Conservation (phyloP, 2,113 vertebrate genomes). For the Plotosus lineatus region DNA sequence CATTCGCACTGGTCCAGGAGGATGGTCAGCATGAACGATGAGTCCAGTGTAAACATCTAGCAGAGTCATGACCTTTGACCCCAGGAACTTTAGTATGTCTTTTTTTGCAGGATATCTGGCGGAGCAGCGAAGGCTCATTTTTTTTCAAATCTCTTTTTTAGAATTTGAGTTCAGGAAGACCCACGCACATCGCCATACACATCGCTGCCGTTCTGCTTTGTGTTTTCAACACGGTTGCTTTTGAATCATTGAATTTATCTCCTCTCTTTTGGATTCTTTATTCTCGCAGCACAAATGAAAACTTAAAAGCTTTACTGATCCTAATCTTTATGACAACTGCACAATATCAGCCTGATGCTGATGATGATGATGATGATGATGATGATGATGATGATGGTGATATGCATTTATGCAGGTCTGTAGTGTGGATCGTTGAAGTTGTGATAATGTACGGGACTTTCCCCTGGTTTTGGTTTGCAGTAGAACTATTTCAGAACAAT, state of each 20-base stretch:
- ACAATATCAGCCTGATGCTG: too few species aligned
- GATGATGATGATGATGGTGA: too few species aligned
- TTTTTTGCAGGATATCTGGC: neutral
- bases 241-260: neutral
- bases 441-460: too few species aligned
- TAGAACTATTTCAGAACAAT: too few species aligned
- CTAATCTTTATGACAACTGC: too few species aligned
- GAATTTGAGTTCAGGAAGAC: neutral
- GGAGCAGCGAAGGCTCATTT: neutral
- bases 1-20: neutral
- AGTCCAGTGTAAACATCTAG: neutral
- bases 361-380: too few species aligned
- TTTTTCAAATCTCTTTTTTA: neutral
- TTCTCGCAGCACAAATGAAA: too few species aligned
- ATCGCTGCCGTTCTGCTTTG: neutral
- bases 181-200: neutral
- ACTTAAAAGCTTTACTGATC: too few species aligned
- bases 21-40: neutral
- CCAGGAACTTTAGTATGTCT: neutral
- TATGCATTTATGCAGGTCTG: too few species aligned
- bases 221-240: neutral
- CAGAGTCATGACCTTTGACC: conserved; percentile 15
- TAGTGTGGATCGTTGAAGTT: too few species aligned
- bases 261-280: neutral
- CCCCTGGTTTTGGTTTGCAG: too few species aligned